phyloP scores from a whole-genome alignment of 2,113 vertebrate genomes.

The Ascaphus truei region DNA sequence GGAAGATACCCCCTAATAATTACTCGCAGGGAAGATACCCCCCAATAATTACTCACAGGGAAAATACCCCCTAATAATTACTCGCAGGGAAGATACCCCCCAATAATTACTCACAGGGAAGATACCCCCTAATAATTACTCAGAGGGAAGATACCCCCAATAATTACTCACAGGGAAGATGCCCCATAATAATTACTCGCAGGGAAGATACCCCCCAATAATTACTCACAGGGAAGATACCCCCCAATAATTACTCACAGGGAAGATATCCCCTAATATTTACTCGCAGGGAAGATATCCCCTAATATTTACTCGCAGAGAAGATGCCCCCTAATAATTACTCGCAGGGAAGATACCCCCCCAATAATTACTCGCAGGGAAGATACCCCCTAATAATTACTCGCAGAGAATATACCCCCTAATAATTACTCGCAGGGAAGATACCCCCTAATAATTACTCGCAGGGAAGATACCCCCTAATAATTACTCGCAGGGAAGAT shows the following conservation, averaged over 20 bases:
- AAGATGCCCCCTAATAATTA: slow-evolving; percentile 15
- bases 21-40: neutral
- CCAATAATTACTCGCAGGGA: neutral
- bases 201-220: neutral
- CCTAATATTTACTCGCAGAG: neutral
- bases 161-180: slow-evolving; percentile 25
- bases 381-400: slow-evolving; percentile 16
- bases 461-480: slow-evolving; percentile 15
- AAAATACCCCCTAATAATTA: too few species aligned
- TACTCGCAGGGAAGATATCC: slow-evolving; percentile 17
- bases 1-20: slow-evolving; percentile 12
- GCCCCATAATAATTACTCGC: too few species aligned
- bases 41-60: slow-evolving; percentile 21
- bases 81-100: neutral
- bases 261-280: slow-evolving; percentile 6
- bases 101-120: slow-evolving; percentile 22
- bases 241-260: neutral
- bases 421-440: neutral
- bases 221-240: slow-evolving; percentile 20
- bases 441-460: slow-evolving; percentile 16
- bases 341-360: slow-evolving; percentile 15
- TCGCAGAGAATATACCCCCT: slow-evolving; percentile 15
- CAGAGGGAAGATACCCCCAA: neutral
- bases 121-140: too few species aligned
- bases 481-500: neutral